Evolutionary conservation across 2,888 invertebrate species (phyloP).

Genomic region (Endotricha flammealis): DNA sequence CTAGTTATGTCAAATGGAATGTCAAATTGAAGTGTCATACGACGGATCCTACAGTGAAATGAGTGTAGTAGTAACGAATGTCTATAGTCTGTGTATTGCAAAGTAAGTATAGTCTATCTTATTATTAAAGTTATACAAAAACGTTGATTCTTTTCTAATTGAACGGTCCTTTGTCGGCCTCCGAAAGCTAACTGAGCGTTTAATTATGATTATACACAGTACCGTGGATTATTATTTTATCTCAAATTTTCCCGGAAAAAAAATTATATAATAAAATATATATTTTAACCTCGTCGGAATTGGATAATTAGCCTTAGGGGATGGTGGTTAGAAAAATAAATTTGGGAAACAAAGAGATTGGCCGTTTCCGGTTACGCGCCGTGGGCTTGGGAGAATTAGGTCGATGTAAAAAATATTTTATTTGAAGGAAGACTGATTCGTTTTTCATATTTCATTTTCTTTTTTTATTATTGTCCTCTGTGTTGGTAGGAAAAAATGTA

Average conservation of each 20-base stretch:
- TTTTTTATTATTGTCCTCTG: too few species aligned
- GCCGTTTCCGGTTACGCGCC: not conserved
- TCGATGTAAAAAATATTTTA: not conserved
- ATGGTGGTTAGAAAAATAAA: not conserved
- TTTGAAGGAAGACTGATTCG: too few species aligned
- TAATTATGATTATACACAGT: slow-evolving; percentile 7
- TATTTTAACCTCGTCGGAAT: not conserved
- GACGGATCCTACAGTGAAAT: too few species aligned
- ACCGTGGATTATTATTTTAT: slow-evolving; percentile 4
- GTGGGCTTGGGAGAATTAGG: not conserved
- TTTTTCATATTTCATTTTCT: too few species aligned
- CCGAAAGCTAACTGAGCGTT: slow-evolving; percentile 3
- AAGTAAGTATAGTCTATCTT: too few species aligned
- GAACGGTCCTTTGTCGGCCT: not conserved
- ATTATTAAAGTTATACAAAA: too few species aligned
- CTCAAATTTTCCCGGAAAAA: slow-evolving; percentile 1
- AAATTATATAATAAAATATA: slow-evolving; percentile 2
- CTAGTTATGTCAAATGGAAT: too few species aligned
- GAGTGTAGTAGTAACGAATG: too few species aligned
- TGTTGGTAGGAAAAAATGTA: too few species aligned
- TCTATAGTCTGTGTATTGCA: too few species aligned
- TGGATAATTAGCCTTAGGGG: slow-evolving; percentile 5
- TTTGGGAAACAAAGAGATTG: slow-evolving; percentile 3
- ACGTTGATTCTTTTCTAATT: not conserved
- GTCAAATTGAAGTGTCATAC: too few species aligned